A percentile compares a stretch with the other conserved stretches of the same genome.
Evolutionary conservation across 2,888 invertebrate species (phyloP).

Genomic region (Tenthredo livida): DNA sequence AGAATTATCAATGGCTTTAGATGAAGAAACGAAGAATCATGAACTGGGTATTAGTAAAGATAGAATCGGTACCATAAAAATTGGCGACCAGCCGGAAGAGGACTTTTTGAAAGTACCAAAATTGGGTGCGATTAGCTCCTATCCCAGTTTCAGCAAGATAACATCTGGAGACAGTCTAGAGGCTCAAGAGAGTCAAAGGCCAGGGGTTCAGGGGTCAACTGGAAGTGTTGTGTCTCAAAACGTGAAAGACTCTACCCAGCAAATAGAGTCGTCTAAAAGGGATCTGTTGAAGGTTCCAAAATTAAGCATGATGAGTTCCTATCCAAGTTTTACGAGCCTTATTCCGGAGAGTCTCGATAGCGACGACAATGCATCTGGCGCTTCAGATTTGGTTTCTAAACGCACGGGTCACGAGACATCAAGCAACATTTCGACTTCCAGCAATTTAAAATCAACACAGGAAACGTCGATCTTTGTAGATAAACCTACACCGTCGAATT

Average conservation of each 20-base stretch:
- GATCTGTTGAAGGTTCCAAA: slow-evolving; percentile 51
- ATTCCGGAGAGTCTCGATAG: slow-evolving; percentile 48
- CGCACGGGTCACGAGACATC: neutral
- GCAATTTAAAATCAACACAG: neutral
- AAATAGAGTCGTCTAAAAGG: neutral
- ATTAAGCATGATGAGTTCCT: slow-evolving; percentile 50
- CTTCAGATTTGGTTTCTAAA: neutral
- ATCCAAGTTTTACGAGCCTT: slow-evolving; percentile 50
- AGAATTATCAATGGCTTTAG: slow-evolving; percentile 47
- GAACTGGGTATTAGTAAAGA: neutral
- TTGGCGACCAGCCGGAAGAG: slow-evolving; percentile 31
- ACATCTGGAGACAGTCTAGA: slow-evolving; percentile 61
- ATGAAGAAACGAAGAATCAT: slow-evolving; percentile 16
- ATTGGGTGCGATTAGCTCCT: slow-evolving; percentile 63
- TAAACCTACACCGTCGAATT: neutral
- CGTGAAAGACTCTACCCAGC: neutral
- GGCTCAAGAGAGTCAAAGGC: neutral
- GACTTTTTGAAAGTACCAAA: slow-evolving; percentile 65
- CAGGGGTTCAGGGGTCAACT: neutral
- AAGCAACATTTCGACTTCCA: neutral
- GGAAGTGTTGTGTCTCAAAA: neutral
- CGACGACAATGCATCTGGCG: slow-evolving; percentile 35
- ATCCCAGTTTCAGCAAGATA: slow-evolving; percentile 66
- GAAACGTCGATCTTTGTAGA: neutral
- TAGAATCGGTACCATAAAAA: slow-evolving; percentile 10